phyloP scores from a whole-genome alignment of 2,113 vertebrate genomes.

The Anser brachyrhynchus region DNA sequence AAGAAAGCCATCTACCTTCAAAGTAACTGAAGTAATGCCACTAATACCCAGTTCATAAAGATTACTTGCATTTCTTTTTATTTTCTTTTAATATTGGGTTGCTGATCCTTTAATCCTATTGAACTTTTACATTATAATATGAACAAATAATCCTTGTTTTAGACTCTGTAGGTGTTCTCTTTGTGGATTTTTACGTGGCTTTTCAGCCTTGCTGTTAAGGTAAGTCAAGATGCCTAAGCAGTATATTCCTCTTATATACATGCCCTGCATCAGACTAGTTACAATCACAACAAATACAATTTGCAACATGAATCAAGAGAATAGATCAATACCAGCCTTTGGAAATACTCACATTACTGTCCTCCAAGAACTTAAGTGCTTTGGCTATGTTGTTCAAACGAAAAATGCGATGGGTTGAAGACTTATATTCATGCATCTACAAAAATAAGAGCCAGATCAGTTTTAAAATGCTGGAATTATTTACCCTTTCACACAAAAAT shows the following conservation, averaged over 20 bases:
- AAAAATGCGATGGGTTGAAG: slow-evolving; percentile 95
- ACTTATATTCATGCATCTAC: slow-evolving; percentile 92
- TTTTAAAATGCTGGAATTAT: neutral
- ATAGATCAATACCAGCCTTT: neutral
- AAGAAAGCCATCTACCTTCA: neutral
- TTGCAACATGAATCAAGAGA: neutral
- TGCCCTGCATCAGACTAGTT: neutral
- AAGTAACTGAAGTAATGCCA: neutral
- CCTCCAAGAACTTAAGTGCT: slow-evolving; percentile 92
- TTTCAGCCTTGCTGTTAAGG: slow-evolving; percentile 25
- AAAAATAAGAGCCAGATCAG: neutral
- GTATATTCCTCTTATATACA: neutral
- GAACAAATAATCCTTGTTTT: slow-evolving; percentile 34
- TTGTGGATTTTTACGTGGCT: neutral
- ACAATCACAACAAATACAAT: neutral
- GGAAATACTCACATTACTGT: slow-evolving; percentile 89
- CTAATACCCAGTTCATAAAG: neutral
- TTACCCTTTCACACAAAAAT: neutral
- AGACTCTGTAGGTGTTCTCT: neutral
- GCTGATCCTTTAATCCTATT: slow-evolving; percentile 55
- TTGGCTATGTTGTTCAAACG: slow-evolving; percentile 97
- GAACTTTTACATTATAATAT: slow-evolving; percentile 48
- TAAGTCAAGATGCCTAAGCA: neutral
- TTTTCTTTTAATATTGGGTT: slow-evolving; percentile 51
- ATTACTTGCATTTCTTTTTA: slow-evolving; percentile 28